Percentiles rank a stretch among this genome's conserved stretches.
Evolutionary conservation across 2,113 vertebrate genomes (phyloP).

Genomic region (Tragelaphus scriptus): DNA sequence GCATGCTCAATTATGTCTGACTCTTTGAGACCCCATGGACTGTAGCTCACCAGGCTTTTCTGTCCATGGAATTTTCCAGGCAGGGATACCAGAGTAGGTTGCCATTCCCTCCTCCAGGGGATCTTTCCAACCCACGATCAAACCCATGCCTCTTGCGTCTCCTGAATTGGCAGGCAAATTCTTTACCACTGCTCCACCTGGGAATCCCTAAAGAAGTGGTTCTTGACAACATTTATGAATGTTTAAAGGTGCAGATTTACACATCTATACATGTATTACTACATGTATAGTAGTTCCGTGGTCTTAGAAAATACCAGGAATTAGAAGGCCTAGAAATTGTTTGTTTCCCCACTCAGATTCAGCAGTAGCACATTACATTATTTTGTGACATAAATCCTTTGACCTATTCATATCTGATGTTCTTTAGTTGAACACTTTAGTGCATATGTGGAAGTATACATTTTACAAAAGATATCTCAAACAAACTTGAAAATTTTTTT

Average conservation of each 20-base stretch:
- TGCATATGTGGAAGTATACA: not conserved
- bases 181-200: not conserved
- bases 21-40: not conserved
- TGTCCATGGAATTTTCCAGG: not conserved
- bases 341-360: not conserved
- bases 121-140: not conserved
- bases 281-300: not conserved
- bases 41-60: not conserved
- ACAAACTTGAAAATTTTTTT: conserved; percentile 25
- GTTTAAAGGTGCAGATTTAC: not conserved
- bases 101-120: not conserved
- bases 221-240: not conserved
- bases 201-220: not conserved
- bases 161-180: not conserved
- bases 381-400: conserved; percentile 26
- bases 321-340: not conserved
- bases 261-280: too few relatives aligned
- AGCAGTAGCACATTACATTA: not conserved
- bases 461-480: conserved; percentile 12
- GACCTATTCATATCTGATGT: not conserved
- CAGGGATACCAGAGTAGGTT: not conserved
- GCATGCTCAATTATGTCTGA: not conserved
- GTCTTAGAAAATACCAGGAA: not conserved
- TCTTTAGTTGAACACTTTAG: conserved; percentile 8
- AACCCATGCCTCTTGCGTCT: not conserved